Conservation (phyloP, 2,113 vertebrate genomes). For the Anseranas semipalmata region DNA sequence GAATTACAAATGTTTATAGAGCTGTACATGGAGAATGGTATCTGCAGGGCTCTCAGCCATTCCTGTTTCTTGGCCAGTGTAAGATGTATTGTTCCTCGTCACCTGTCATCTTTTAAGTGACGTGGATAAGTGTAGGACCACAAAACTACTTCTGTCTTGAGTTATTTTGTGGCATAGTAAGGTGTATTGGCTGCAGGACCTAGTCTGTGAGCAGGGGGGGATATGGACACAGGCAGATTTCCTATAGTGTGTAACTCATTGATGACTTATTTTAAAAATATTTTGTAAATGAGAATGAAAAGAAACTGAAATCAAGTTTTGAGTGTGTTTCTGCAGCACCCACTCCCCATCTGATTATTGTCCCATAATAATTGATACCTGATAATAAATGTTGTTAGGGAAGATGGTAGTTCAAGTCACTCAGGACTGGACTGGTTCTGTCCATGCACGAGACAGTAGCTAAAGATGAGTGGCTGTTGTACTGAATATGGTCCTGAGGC, state of each 20-base stretch:
- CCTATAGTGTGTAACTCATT: background rate
- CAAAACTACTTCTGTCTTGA: background rate
- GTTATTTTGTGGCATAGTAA: background rate
- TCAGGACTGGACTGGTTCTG: no score
- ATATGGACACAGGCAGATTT: background rate
- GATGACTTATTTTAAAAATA: background rate
- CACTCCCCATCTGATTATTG: fast-evolving
- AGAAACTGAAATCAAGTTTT: background rate
- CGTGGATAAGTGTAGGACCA: background rate
- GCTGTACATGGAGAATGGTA: background rate
- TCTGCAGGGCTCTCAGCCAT: background rate
- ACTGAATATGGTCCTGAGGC: background rate
- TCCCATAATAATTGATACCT: background rate
- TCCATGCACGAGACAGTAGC: background rate
- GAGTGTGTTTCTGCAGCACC: background rate
- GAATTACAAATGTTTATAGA: background rate
- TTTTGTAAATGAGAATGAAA: background rate
- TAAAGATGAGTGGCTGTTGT: background rate
- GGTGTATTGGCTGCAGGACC: background rate
- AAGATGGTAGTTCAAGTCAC: background rate
- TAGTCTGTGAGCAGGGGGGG: background rate
- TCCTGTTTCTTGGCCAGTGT: background rate
- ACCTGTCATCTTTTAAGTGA: background rate
- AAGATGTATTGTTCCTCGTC: background rate
- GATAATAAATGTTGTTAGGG: background rate